A percentile compares a stretch with the other conserved stretches of the same genome.
Conservation (phyloP, 2,113 vertebrate genomes). For the Leucopsar rothschildi region DNA sequence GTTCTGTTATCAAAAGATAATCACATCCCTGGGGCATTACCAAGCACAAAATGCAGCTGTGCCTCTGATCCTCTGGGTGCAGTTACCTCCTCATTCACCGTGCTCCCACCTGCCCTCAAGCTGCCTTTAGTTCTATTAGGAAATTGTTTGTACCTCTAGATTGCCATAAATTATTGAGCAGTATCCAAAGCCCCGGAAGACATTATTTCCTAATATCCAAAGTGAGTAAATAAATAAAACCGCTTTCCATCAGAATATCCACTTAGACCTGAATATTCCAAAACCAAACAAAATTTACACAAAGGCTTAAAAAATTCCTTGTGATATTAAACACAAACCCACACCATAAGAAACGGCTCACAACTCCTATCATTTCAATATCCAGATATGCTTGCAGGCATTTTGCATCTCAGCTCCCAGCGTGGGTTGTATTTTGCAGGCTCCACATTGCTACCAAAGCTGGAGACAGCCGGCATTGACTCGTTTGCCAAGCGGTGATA, state of each 20-base stretch:
- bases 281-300: background rate
- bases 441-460: background rate
- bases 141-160: background rate
- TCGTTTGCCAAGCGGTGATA: background rate
- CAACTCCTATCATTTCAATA: background rate
- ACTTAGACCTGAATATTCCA: background rate
- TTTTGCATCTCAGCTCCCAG: background rate
- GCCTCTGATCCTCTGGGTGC: conserved; percentile 16
- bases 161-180: conserved; percentile 12
- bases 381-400: background rate
- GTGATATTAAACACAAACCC: background rate
- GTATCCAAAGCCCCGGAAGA: background rate
- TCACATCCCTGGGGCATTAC: background rate
- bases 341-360: background rate
- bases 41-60: conserved; percentile 22
- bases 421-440: background rate
- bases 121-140: background rate
- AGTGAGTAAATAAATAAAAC: background rate
- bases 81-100: background rate
- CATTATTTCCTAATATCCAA: background rate
- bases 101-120: background rate
- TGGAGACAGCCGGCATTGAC: background rate
- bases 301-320: background rate
- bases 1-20: background rate
- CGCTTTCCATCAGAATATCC: background rate